A percentile compares a stretch with the other conserved stretches of the same genome.
phyloP scores from a whole-genome alignment of 2,888 invertebrate species.

The Allophyes oxyacanthae region DNA sequence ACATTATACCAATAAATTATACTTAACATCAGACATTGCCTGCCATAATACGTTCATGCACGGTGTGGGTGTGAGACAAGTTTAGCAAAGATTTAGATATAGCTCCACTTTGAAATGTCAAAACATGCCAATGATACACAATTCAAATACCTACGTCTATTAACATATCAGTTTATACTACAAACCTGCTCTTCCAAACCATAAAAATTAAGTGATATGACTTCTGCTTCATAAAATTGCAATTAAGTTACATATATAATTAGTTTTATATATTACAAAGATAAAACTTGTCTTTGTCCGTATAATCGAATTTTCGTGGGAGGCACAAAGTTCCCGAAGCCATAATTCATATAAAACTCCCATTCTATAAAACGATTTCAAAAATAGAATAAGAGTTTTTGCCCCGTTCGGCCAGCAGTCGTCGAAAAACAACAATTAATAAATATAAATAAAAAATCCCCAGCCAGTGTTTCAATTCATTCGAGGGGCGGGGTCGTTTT shows the following conservation, averaged over 20 bases:
- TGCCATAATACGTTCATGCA: constrained; percentile 58
- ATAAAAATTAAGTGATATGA: constrained; percentile 40
- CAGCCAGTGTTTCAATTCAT: constrained; percentile 87
- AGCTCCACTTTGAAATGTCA: constrained; percentile 68
- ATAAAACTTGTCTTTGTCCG: constrained; percentile 49
- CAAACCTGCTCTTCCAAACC: constrained; percentile 40
- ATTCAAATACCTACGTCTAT: constrained; percentile 59
- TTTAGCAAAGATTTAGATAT: constrained; percentile 71
- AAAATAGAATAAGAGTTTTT: constrained; percentile 62
- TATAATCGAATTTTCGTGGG: constrained; percentile 54
- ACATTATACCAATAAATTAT: constrained; percentile 64
- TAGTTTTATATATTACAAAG: constrained; percentile 36
- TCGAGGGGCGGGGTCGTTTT: constrained; percentile 85
- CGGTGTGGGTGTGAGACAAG: constrained; percentile 64
- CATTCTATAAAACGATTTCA: constrained; percentile 55
- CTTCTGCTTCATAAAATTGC: constrained; percentile 43
- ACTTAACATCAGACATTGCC: constrained; percentile 62
- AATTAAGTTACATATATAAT: constrained; percentile 45
- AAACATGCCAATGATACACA: constrained; percentile 63
- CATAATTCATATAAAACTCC: constrained; percentile 58
- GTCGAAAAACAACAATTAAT: constrained; percentile 86
- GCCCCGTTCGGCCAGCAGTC: constrained; percentile 75
- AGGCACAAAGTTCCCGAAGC: constrained; percentile 48
- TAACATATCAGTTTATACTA: constrained; percentile 53
- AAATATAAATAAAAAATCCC: constrained; percentile 78